Percentiles rank a stretch among this genome's conserved stretches.
phyloP scores from a whole-genome alignment of 2,888 invertebrate species.

The Stenodema calcarata region DNA sequence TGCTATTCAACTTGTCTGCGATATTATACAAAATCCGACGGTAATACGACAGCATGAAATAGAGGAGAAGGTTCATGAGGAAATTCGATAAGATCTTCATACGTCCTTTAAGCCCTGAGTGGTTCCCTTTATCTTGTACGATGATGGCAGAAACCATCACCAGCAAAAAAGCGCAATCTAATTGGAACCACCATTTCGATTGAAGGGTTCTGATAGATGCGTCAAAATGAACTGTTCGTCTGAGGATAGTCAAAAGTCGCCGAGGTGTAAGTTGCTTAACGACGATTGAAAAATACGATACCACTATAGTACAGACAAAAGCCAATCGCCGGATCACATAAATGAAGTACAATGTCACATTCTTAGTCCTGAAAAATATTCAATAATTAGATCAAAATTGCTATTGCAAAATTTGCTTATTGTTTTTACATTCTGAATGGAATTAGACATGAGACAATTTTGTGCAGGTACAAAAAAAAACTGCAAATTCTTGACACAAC shows the following conservation, averaged over 20 bases:
- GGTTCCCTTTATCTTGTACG: not conserved
- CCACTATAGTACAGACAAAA: not conserved
- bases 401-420: too few relatives aligned
- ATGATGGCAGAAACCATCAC: not conserved
- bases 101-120: not conserved
- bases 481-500: too few relatives aligned
- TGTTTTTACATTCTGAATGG: too few relatives aligned
- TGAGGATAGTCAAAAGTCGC: not conserved
- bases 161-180: not conserved
- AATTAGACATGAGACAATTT: too few relatives aligned
- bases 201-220: not conserved
- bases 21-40: not conserved
- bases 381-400: too few relatives aligned
- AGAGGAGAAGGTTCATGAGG: not conserved
- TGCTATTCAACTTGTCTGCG: not conserved
- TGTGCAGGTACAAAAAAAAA: too few relatives aligned
- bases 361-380: not conserved
- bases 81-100: not conserved
- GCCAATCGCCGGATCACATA: not conserved
- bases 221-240: not conserved
- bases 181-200: not conserved
- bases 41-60: not conserved
- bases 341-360: not conserved
- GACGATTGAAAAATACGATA: not conserved
- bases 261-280: not conserved